Percentiles rank a stretch among this genome's conserved stretches.
Conservation (phyloP, 2,888 invertebrate genomes). For the Acronicta psi region DNA sequence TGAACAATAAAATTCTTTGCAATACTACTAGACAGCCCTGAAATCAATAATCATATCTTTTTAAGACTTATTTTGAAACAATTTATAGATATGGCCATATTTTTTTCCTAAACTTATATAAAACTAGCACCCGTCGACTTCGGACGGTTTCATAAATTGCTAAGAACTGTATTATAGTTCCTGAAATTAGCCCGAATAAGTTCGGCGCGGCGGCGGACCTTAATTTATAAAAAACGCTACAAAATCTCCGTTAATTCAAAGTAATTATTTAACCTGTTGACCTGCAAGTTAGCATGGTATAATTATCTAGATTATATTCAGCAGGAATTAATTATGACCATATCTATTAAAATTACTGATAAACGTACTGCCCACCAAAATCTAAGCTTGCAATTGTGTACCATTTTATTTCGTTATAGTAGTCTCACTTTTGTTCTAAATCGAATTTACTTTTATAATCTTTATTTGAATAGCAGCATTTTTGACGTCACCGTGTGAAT, state of each 20-base stretch:
- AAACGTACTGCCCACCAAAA: constrained; percentile 62
- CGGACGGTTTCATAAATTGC: no score
- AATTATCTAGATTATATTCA: no score
- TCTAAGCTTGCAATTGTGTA: constrained; percentile 49
- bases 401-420: constrained; percentile 27
- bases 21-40: constrained; percentile 53
- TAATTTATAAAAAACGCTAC: no score
- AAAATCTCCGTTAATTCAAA: no score
- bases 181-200: no score
- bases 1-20: background rate
- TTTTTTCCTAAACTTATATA: constrained; percentile 1
- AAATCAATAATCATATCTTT: constrained; percentile 40
- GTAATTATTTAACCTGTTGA: no score
- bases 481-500: constrained; percentile 11
- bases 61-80: constrained; percentile 43
- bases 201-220: no score
- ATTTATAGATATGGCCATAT: constrained; percentile 45
- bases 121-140: no score
- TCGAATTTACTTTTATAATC: background rate
- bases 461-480: background rate
- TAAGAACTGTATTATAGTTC: no score
- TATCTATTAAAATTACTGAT: constrained; percentile 37
- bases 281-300: no score
- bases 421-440: constrained; percentile 48
- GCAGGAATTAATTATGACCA: constrained; percentile 17